Evolutionary conservation across 1,140 invertebrate species (phyloP).

Genomic region (Lepidurus couesii): DNA sequence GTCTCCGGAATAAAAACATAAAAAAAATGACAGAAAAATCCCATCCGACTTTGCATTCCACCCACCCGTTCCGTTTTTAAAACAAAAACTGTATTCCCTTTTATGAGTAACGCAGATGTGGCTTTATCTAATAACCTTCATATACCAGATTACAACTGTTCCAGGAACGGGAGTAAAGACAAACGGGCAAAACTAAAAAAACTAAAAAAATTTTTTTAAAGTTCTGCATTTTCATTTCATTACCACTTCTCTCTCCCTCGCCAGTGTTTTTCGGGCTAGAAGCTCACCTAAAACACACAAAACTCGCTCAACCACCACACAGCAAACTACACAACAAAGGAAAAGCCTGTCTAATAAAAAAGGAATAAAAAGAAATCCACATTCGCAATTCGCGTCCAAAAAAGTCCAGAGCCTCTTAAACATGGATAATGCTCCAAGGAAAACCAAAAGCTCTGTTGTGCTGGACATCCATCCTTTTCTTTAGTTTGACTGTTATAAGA

Average conservation of each 20-base stretch:
- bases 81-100: not conserved
- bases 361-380: too few relatives aligned
- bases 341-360: too few relatives aligned
- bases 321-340: too few relatives aligned
- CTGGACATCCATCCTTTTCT: not conserved
- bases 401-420: too few relatives aligned
- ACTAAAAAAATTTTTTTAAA: not conserved
- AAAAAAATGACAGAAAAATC: too few relatives aligned
- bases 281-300: not conserved
- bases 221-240: not conserved
- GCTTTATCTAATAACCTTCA: conserved; percentile 2
- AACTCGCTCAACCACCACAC: not conserved
- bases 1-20: too few relatives aligned
- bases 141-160: not conserved
- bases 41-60: too few relatives aligned
- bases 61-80: too few relatives aligned
- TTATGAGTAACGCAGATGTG: not conserved
- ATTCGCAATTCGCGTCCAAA: too few relatives aligned
- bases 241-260: not conserved
- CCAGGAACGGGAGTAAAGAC: not conserved
- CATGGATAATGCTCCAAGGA: too few relatives aligned
- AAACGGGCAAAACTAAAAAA: not conserved
- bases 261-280: not conserved
- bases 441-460: too few relatives aligned
- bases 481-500: not conserved